Conservation (phyloP, 2,888 invertebrate genomes). For the Hydrotaea diabolus region DNA sequence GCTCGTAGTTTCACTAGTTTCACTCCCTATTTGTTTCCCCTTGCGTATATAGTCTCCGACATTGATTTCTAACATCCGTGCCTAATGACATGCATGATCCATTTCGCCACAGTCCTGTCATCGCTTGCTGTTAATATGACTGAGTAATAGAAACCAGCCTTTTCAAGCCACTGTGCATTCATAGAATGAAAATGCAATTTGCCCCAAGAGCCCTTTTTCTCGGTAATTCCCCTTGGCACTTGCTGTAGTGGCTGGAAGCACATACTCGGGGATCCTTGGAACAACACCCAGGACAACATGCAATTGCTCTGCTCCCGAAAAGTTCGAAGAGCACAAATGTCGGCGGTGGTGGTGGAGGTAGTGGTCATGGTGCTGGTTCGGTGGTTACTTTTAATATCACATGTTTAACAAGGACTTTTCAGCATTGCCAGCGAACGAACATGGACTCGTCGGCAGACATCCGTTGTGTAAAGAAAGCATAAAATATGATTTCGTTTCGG, state of each 20-base stretch:
- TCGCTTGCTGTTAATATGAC: no score
- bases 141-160: no score
- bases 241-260: not conserved
- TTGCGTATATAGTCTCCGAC: no score
- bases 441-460: constrained; percentile 44
- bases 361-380: constrained; percentile 9
- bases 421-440: constrained; percentile 21
- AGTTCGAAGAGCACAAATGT: constrained; percentile 34
- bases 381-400: constrained; percentile 61
- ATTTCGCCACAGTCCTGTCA: no score
- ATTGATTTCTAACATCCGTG: no score
- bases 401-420: constrained; percentile 58
- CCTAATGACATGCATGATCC: no score
- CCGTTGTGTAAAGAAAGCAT: constrained; percentile 39
- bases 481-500: constrained; percentile 61
- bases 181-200: constrained; percentile 48
- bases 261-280: constrained; percentile 33
- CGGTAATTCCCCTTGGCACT: constrained; percentile 36
- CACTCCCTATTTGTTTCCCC: no score
- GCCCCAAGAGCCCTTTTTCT: constrained; percentile 56
- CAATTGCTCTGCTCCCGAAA: constrained; percentile 42
- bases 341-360: not conserved
- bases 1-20: no score
- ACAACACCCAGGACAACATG: constrained; percentile 48
- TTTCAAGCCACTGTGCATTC: not conserved